Evolutionary conservation across 2,888 invertebrate genomes (phyloP).

Genomic region (Ophraella communa): DNA sequence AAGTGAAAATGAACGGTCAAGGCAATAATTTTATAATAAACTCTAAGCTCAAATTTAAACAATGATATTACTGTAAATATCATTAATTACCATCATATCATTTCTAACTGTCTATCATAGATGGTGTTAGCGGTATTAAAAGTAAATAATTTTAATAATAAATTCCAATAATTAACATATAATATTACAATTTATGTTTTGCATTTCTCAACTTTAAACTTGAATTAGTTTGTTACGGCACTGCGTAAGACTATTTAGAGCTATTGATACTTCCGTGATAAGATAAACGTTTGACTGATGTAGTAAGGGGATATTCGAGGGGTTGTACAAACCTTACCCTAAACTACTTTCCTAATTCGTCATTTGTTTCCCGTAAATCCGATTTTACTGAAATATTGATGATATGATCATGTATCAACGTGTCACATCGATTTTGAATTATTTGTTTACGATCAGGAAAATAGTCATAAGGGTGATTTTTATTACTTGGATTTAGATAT

Average conservation of each 20-base stretch:
- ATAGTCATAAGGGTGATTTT: background rate
- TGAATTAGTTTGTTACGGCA: background rate
- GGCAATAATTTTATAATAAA: too few species aligned
- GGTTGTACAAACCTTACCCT: slow-evolving; percentile 7
- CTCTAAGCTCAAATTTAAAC: too few species aligned
- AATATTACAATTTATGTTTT: background rate
- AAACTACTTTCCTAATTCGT: slow-evolving; percentile 17
- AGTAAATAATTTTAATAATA: too few species aligned
- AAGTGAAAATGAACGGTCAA: too few species aligned
- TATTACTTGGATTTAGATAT: too few species aligned
- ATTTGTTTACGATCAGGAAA: slow-evolving; percentile 7
- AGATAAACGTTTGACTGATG: slow-evolving; percentile 43
- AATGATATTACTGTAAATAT: too few species aligned
- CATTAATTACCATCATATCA: too few species aligned
- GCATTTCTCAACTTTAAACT: background rate
- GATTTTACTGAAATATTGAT: slow-evolving; percentile 43
- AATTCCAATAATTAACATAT: too few species aligned
- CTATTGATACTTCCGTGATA: slow-evolving; percentile 43
- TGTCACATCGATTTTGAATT: slow-evolving; percentile 40
- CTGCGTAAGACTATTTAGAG: slow-evolving; percentile 39
- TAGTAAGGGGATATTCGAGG: slow-evolving; percentile 22
- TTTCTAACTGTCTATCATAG: too few species aligned
- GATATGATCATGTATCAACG: slow-evolving; percentile 27
- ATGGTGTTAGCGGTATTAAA: too few species aligned
- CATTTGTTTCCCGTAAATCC: slow-evolving; percentile 38